Evolutionary conservation across 2,888 invertebrate species (phyloP).

Genomic region (Rhagophthalmus giganteus): DNA sequence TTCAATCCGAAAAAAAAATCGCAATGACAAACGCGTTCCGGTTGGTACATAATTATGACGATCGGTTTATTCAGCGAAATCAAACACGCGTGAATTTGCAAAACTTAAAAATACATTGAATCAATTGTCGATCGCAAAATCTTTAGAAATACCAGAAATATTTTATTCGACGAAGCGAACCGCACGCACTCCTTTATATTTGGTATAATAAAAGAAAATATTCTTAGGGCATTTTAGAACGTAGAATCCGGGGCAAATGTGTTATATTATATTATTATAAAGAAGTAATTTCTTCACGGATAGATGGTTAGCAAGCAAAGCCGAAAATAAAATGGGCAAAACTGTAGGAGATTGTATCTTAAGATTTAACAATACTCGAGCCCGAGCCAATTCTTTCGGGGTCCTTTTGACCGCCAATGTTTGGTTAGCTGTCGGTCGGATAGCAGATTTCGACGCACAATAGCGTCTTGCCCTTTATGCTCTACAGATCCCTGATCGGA

Average conservation of each 20-base stretch:
- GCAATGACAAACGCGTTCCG: no score
- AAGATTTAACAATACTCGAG: constrained; percentile 46
- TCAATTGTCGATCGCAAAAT: constrained; percentile 24
- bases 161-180: constrained; percentile 29
- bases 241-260: constrained; percentile 41
- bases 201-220: constrained; percentile 30
- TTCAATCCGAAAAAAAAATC: no score
- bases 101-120: constrained; percentile 25
- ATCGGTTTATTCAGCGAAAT: constrained; percentile 9
- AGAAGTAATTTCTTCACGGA: constrained; percentile 57
- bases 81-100: constrained; percentile 29
- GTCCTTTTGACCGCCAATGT: constrained; percentile 66
- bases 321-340: constrained; percentile 47
- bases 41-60: no score
- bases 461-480: constrained; percentile 43
- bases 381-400: constrained; percentile 53
- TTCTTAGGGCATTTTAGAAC: constrained; percentile 28
- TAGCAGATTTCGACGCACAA: constrained; percentile 41
- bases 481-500: constrained; percentile 42
- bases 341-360: constrained; percentile 53
- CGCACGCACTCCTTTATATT: constrained; percentile 24
- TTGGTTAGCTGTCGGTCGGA: constrained; percentile 66
- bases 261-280: constrained; percentile 57
- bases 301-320: constrained; percentile 53
- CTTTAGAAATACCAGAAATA: constrained; percentile 28